phyloP scores from a whole-genome alignment of 1,140 invertebrate genomes.

The Luehdorfia chinensis region DNA sequence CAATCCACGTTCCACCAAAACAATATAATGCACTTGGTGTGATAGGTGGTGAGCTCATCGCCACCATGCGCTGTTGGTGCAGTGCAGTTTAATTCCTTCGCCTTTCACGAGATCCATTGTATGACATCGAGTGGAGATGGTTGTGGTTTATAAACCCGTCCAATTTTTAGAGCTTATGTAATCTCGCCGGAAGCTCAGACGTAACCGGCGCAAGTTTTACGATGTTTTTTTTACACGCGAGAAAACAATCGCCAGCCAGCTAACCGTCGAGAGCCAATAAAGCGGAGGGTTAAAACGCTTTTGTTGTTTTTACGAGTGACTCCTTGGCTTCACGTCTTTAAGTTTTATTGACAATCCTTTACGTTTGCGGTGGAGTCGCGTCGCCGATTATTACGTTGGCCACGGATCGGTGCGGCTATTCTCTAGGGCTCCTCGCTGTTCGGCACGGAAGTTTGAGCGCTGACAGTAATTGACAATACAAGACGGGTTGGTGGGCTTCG shows the following conservation, averaged over 20 bases:
- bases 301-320: constrained; percentile 40
- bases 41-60: too few species aligned
- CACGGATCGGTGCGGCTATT: background rate
- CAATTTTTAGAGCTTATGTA: too few species aligned
- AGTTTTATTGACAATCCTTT: constrained; percentile 43
- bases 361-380: constrained; percentile 13
- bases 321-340: constrained; percentile 38
- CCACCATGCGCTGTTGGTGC: too few species aligned
- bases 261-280: constrained; percentile 35
- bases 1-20: too few species aligned
- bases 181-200: too few species aligned
- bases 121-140: too few species aligned
- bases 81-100: too few species aligned
- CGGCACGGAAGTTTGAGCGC: background rate
- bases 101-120: too few species aligned
- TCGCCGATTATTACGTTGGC: constrained; percentile 2
- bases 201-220: constrained; percentile 34
- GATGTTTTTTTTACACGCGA: constrained; percentile 43
- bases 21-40: too few species aligned
- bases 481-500: constrained; percentile 11
- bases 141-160: too few species aligned
- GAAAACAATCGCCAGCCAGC: constrained; percentile 56
- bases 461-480: constrained; percentile 13
- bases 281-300: constrained; percentile 24
- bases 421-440: constrained; percentile 8